Conservation (phyloP, 2,797 vertebrate genomes). For the Rhinoraja longicauda region DNA sequence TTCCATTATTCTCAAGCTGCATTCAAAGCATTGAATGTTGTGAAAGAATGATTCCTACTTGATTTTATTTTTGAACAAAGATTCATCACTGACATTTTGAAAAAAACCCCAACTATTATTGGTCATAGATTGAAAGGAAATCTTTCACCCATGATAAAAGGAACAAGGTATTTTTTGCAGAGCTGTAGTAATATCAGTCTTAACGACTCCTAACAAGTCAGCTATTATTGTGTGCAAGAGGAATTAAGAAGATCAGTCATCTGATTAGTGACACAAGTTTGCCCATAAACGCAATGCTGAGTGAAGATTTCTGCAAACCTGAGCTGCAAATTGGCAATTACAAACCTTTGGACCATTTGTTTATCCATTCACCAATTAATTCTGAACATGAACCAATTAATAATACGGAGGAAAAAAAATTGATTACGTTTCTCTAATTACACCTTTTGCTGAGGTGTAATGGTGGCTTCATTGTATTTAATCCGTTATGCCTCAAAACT, state of each 20-base stretch:
- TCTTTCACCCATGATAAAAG: background rate
- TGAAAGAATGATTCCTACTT: background rate
- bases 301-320: background rate
- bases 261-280: background rate
- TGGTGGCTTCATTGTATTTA: background rate
- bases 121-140: background rate
- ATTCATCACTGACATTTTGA: background rate
- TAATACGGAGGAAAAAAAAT: background rate
- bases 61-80: background rate
- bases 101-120: background rate
- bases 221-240: background rate
- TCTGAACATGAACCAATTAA: background rate
- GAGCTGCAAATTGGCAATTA: background rate
- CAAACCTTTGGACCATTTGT: conserved; percentile 9
- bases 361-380: background rate
- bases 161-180: background rate
- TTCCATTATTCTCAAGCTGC: background rate
- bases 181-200: background rate
- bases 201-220: background rate
- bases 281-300: background rate
- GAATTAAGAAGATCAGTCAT: background rate
- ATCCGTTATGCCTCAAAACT: background rate
- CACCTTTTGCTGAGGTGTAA: background rate
- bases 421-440: background rate
- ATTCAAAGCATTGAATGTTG: background rate